phyloP scores from a whole-genome alignment of 64 coral and sea anemone species.

The Porites lutea region DNA sequence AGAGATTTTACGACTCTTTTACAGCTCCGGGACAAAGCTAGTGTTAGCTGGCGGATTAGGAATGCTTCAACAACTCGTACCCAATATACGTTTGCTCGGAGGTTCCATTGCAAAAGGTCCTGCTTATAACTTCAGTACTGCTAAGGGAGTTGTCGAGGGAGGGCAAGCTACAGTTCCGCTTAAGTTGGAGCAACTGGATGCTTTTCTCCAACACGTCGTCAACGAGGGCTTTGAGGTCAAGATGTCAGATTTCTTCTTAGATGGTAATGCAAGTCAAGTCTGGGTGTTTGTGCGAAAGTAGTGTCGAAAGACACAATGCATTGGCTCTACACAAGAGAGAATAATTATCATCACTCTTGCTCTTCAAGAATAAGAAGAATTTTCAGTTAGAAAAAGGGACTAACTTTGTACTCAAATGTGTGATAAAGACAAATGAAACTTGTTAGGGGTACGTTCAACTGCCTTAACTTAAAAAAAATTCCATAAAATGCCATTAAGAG shows the following conservation, averaged over 20 bases:
- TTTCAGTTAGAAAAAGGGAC: no score
- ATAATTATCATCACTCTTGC: background rate
- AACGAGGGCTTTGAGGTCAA: constrained; percentile 61
- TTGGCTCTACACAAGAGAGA: background rate
- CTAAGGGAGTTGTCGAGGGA: constrained; percentile 12
- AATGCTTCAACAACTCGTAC: constrained; percentile 37
- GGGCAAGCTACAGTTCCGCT: constrained; percentile 63
- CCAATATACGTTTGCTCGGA: constrained; percentile 28
- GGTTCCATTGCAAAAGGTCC: constrained; percentile 11
- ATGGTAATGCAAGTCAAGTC: constrained; percentile 55
- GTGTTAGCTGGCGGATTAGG: constrained; percentile 56
- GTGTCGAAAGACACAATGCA: background rate
- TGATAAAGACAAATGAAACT: no score
- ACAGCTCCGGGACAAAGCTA: constrained; percentile 37
- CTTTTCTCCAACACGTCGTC: constrained; percentile 54
- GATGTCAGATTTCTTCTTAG: constrained; percentile 46
- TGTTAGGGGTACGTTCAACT: no score
- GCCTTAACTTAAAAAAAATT: no score
- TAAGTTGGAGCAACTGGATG: constrained; percentile 54
- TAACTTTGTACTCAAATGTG: no score
- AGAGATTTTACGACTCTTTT: constrained; percentile 57
- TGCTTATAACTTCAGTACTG: constrained; percentile 26
- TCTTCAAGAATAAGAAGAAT: no score
- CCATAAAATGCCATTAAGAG: no score
- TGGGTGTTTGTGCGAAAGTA: constrained; percentile 67